Conservation (phyloP, 2,888 invertebrate genomes). For the Lasioglossum figueresi region DNA sequence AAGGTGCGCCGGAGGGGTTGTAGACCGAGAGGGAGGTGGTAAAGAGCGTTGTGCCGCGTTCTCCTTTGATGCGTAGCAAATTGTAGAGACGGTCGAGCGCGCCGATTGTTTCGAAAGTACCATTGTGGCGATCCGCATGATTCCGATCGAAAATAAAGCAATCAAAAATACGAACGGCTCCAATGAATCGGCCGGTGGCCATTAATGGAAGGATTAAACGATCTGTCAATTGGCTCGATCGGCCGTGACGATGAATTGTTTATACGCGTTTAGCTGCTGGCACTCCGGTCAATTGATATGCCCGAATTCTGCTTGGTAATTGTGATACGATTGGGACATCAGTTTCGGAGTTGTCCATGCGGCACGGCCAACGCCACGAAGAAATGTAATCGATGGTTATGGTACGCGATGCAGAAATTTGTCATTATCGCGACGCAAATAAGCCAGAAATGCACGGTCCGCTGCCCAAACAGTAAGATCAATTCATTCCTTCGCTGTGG, state of each 20-base stretch:
- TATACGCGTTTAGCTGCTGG: conserved; percentile 34
- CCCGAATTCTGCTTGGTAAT: conserved; percentile 34
- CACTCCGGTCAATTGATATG: conserved; percentile 31
- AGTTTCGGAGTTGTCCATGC: conserved; percentile 9
- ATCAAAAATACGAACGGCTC: conserved; percentile 9
- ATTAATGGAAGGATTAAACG: conserved; percentile 41
- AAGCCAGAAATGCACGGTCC: not conserved
- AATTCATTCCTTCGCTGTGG: not conserved
- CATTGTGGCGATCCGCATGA: not conserved
- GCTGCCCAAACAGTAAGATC: not conserved
- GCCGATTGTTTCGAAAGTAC: conserved; percentile 1
- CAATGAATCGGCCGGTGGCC: conserved; percentile 20
- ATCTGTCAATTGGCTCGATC: conserved; percentile 36
- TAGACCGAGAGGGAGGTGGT: not conserved
- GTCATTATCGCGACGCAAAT: not conserved
- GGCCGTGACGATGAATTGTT: conserved; percentile 41
- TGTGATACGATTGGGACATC: conserved; percentile 26
- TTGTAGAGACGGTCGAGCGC: conserved; percentile 5
- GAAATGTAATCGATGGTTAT: conserved; percentile 18
- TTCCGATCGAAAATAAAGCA: conserved; percentile 4
- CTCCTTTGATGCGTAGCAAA: conserved; percentile 24
- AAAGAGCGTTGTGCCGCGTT: not conserved
- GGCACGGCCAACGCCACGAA: not conserved
- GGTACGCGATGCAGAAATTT: conserved; percentile 5
- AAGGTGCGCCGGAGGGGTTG: not conserved